Evolutionary conservation across 2,888 invertebrate genomes (phyloP).

Genomic region (Macaria notata): DNA sequence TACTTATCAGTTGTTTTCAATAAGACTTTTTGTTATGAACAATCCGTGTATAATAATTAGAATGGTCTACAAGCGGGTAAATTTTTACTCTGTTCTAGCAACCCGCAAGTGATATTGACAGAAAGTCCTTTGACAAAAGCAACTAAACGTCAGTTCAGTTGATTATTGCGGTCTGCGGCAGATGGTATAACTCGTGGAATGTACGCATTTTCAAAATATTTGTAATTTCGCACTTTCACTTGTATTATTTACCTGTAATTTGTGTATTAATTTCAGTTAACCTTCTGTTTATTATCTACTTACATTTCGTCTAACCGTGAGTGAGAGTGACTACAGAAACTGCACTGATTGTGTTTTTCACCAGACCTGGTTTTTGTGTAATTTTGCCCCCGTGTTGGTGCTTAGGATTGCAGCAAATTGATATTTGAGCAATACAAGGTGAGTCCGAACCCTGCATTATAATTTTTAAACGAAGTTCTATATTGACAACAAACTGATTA

Average conservation of each 20-base stretch:
- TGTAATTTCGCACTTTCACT: conserved; percentile 62
- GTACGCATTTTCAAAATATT: conserved; percentile 47
- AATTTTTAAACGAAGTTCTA: no score
- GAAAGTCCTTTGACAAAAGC: neutral
- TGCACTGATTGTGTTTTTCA: conserved; percentile 53
- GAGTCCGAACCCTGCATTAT: conserved; percentile 32
- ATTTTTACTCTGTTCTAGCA: conserved; percentile 33
- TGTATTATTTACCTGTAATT: conserved; percentile 40
- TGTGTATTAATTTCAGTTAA: conserved; percentile 42
- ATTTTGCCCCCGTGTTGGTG: conserved; percentile 51
- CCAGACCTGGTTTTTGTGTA: conserved; percentile 59
- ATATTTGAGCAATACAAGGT: conserved; percentile 54
- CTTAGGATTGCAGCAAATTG: conserved; percentile 45
- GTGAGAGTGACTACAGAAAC: conserved; percentile 32
- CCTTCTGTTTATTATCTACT: conserved; percentile 21
- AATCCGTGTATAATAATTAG: neutral
- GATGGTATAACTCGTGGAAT: conserved; percentile 40
- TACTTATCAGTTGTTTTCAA: no score
- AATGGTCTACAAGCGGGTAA: conserved; percentile 1
- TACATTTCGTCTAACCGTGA: conserved; percentile 21
- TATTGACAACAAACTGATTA: conserved; percentile 1
- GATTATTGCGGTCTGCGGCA: conserved; percentile 62
- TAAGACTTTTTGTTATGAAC: neutral
- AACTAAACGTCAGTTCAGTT: conserved; percentile 50
- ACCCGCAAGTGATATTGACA: conserved; percentile 29